Base-by-base conservation (phyloP, 2,888 invertebrate genomes). In the Chloroclysta siterata region DNA sequence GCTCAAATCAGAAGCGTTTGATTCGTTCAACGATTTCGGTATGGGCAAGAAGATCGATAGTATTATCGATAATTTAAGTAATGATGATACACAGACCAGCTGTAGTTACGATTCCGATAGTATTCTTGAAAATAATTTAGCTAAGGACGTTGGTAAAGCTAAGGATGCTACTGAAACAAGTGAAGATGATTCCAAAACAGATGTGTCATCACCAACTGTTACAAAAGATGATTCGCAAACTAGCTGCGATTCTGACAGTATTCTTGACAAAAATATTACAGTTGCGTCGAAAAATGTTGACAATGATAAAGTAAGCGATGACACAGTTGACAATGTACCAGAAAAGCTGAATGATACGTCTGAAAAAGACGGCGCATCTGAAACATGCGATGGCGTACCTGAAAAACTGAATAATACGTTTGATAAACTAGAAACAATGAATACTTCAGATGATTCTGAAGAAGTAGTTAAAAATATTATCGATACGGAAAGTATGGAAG, bases 41-140 rank as follows among this genome's bases (percentile, higher is more conserved):
- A 11, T 61, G 46, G n/a, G 51, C 4, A 46, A 17, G 22, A 59
- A 63, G 17, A 68, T 67, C 11, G 68, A 79, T 65, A 81, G 70
- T 66, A 80, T 85, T 14, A 84, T 86, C 5, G 72, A 77, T 63
- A 81, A 81, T 65, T 71, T 87, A 15, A 62, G 39, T 3, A 57
- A 69, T 48, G 75, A 73, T 2, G 57, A 57, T 48, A 51, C 63
- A 29, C 57, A 63, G 11, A 56, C 52, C 41, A 69, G 47, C 10
- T 55, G 53, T 39, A 57, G 52, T 41, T 41, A 58, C 14, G 70
- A 69, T 65, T 60, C 68, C 8, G 64, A 63, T 59, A 70, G 55
- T 47, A 59, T 63, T n/a, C 46, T 64, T n/a, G 56, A 54, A 48
- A 64, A 60, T 29, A 59, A 42, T 53, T 28, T 6, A 46, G 42